Conservation (phyloP, 2,888 invertebrate genomes). For the Vandiemenella viatica region DNA sequence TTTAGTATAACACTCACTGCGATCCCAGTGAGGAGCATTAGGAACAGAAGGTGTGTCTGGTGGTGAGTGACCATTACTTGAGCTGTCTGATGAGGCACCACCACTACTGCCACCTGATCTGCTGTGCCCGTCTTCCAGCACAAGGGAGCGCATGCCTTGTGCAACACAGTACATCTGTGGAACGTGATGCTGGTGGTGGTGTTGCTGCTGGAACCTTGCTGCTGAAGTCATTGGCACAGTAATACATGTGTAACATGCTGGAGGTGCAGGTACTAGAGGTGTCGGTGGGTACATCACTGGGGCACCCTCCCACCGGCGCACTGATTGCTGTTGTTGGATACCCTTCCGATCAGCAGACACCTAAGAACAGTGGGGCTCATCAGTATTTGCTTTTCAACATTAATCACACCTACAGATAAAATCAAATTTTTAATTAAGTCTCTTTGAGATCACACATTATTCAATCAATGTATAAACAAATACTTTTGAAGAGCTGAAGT, state of each 20-base stretch:
- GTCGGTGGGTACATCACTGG: conserved; percentile 27
- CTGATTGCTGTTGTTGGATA: too few relatives aligned
- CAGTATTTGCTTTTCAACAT: too few relatives aligned
- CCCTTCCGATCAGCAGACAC: too few relatives aligned
- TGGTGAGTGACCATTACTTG: conserved; percentile 37
- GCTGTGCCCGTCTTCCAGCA: conserved; percentile 33
- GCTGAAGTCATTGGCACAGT: conserved; percentile 23
- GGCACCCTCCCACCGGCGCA: conserved; percentile 8
- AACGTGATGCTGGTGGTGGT: not conserved
- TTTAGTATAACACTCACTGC: too few relatives aligned
- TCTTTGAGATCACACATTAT: too few relatives aligned
- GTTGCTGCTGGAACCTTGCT: not conserved
- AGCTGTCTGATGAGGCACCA: conserved; percentile 32
- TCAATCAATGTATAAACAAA: too few relatives aligned
- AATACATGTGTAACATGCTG: conserved; percentile 27
- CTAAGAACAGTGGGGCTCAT: too few relatives aligned
- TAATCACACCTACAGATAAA: too few relatives aligned
- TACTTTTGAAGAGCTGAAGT: too few relatives aligned
- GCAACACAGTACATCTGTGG: conserved; percentile 25
- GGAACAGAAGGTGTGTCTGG: conserved; percentile 33
- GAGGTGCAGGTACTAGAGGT: conserved; percentile 25
- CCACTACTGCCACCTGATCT: conserved; percentile 35
- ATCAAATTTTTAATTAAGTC: too few relatives aligned
- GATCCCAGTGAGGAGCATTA: conserved; percentile 11
- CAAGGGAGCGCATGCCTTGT: conserved; percentile 32